phyloP scores from a whole-genome alignment of 2,888 invertebrate species.

The Cheilosia impressa region DNA sequence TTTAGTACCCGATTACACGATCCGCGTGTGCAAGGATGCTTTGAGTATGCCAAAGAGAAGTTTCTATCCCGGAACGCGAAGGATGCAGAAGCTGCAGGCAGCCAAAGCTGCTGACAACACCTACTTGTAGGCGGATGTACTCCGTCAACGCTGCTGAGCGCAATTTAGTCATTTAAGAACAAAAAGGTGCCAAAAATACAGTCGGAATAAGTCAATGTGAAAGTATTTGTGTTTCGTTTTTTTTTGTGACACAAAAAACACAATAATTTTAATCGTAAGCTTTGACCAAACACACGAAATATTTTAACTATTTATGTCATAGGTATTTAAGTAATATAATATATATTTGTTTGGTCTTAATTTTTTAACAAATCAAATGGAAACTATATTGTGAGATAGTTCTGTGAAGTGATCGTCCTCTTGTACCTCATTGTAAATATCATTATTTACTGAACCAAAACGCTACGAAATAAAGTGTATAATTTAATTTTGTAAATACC shows the following conservation, averaged over 20 bases:
- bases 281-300: slow-evolving; percentile 29
- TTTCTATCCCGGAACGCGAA: slow-evolving; percentile 80
- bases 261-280: slow-evolving; percentile 31
- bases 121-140: slow-evolving; percentile 43
- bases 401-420: slow-evolving; percentile 38
- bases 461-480: slow-evolving; percentile 25
- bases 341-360: neutral
- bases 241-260: neutral
- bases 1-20: slow-evolving; percentile 86
- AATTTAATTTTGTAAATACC: slow-evolving; percentile 37
- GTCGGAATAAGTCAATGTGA: slow-evolving; percentile 32
- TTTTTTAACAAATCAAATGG: slow-evolving; percentile 7
- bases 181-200: slow-evolving; percentile 59
- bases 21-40: slow-evolving; percentile 78
- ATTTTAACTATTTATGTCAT: slow-evolving; percentile 50
- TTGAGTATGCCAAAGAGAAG: slow-evolving; percentile 79
- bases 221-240: slow-evolving; percentile 4
- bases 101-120: slow-evolving; percentile 58
- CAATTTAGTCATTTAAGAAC: slow-evolving; percentile 35
- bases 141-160: slow-evolving; percentile 27
- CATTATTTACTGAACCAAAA: slow-evolving; percentile 25
- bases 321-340: slow-evolving; percentile 1
- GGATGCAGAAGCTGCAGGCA: slow-evolving; percentile 75
- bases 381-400: slow-evolving; percentile 9
- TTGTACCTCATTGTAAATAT: slow-evolving; percentile 70